Evolutionary conservation across 2,797 vertebrate species (phyloP).

Genomic region (Cygnus olor): DNA sequence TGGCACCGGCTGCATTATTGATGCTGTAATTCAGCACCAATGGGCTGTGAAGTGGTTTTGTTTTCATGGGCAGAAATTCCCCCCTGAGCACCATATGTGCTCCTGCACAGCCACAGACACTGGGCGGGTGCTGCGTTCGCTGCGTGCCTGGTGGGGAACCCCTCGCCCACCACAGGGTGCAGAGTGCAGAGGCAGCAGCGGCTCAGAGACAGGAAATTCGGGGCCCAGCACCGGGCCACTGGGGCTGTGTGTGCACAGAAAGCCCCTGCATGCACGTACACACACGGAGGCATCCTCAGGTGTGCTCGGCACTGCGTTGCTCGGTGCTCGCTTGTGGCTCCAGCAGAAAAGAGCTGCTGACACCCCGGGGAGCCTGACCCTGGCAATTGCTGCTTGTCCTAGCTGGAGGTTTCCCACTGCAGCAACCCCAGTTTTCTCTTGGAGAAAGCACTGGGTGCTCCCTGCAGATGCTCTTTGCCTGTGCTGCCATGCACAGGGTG

Average conservation of each 20-base stretch:
- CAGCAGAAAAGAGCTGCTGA: background rate
- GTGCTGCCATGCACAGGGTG: background rate
- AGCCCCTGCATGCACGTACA: too few relatives aligned
- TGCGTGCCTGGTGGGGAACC: background rate
- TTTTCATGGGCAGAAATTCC: background rate
- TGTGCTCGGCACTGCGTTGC: background rate
- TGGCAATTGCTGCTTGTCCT: background rate
- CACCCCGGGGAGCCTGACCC: background rate
- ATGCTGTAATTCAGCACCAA: background rate
- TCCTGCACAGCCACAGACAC: background rate
- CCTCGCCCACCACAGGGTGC: background rate
- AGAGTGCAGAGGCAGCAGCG: background rate
- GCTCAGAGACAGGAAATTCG: background rate
- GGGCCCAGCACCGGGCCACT: background rate
- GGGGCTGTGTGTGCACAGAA: background rate
- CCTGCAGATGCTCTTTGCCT: fast-evolving
- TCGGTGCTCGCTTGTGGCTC: background rate
- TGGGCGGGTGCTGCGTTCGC: background rate
- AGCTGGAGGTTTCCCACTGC: background rate
- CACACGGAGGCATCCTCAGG: too few relatives aligned
- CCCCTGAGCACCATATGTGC: background rate
- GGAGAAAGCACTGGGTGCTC: background rate
- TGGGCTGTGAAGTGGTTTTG: background rate
- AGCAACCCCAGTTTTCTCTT: fast-evolving
- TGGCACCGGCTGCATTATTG: fast-evolving